phyloP scores from a whole-genome alignment of 2,113 vertebrate genomes.

The Rhineura floridana region DNA sequence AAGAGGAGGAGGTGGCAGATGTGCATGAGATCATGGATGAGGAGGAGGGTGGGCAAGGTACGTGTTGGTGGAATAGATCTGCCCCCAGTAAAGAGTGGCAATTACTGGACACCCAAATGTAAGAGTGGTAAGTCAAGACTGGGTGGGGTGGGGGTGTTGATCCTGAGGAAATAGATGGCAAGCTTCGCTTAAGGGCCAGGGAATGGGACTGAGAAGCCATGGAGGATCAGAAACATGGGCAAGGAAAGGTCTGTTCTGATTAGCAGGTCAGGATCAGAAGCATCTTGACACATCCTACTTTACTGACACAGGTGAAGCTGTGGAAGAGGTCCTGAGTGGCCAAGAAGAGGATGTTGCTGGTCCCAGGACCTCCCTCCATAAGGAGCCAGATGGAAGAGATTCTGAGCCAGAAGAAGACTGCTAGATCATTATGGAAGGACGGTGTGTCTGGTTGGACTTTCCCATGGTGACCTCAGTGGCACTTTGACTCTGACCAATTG shows the following conservation, averaged over 20 bases:
- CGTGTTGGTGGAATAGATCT: background rate
- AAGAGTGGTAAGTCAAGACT: background rate
- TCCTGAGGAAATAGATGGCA: background rate
- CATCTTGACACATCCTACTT: constrained; percentile 1
- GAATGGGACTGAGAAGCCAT: background rate
- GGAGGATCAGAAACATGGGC: background rate
- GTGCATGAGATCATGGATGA: constrained; percentile 38
- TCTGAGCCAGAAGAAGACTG: constrained; percentile 25
- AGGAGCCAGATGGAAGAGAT: constrained; percentile 5
- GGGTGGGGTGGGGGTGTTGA: background rate
- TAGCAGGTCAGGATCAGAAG: too few relatives aligned
- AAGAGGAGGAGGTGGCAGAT: background rate
- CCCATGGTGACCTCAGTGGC: constrained; percentile 26
- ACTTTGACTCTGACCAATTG: constrained; percentile 40
- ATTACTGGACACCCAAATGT: background rate
- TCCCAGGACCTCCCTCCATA: background rate
- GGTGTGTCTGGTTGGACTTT: constrained; percentile 9
- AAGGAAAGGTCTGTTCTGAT: background rate
- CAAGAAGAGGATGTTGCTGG: constrained; percentile 12
- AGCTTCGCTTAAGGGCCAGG: too few relatives aligned
- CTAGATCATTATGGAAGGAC: constrained; percentile 5
- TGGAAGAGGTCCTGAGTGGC: constrained; percentile 25
- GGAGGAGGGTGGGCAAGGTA: constrained; percentile 9
- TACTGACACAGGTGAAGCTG: background rate
- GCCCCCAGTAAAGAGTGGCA: background rate